Base-by-base conservation (phyloP, 2,113 vertebrate species). In the Etia nguti region DNA sequence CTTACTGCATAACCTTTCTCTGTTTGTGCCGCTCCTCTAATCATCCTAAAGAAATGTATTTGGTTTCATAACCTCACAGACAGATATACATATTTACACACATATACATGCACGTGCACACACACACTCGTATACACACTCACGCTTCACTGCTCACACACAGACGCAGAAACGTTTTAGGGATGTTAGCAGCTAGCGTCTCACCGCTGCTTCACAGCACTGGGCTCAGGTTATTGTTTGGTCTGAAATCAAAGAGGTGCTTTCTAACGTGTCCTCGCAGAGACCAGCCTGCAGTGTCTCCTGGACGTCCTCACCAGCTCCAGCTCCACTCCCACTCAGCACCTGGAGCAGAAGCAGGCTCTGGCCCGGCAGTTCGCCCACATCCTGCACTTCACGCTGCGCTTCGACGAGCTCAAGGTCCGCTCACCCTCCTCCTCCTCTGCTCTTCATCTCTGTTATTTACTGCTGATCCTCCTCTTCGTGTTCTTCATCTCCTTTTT, bases 321-420 rank as follows among this genome's bases (percentile, higher is more conserved):
- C 1, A 96, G 96, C 0, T 97, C 98, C 6, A 97, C 97, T 59
- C 98, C 98, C 6, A 99, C 98, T 1, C 98, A 99, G 87, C 98
- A 99, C 60, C 97, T 99, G 96, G 98, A 99, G 97, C 97, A 98
- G 96, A 98, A 99, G 96, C 98, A 99, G 97, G 98, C 98, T 91
- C 97, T 99, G 93, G 98, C 98, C n/a, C 98, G 98, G 29, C 98
- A 99, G 96, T 99, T 99, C 82, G 98, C 98, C 75, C 98, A 99
- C 96, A 99, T 99, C 87, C 96, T 99, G 91, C 98, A 99, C 93
- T 99, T 99, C 89, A 99, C 98, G 20, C 97, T 99, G 93, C 97
- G 98, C 1, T 99, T 99, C 81, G 98, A 99, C 59, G 98, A 99
- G 89, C 98, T 99, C 56, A 99, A 99, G 98, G 98, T 99, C 94